These are phyloP conservation scores for Cyclura pinguis DNA, from an alignment of 2,797 vertebrate genomes.

Conservation along the genomic window DNA sequence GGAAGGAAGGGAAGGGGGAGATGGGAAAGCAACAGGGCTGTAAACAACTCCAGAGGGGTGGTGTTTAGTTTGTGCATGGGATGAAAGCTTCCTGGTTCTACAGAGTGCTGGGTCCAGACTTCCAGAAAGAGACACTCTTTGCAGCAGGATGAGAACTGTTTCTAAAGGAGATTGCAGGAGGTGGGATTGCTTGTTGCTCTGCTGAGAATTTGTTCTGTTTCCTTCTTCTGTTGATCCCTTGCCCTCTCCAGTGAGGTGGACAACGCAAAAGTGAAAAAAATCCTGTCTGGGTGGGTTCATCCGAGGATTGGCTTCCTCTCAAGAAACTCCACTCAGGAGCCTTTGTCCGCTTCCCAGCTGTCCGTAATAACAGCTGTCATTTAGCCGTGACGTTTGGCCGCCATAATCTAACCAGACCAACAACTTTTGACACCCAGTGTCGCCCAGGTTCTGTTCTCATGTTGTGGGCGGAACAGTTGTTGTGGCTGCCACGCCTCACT, in stretches of 20 bases:
- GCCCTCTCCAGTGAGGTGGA: background rate
- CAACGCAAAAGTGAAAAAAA: background rate
- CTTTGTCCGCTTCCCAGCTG: slow-evolving; percentile 52
- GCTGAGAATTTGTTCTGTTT: rapidly evolving
- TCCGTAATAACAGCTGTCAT: background rate
- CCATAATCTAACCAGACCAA: background rate
- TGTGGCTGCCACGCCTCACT: background rate
- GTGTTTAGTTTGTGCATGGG: background rate
- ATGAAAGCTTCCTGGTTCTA: rapidly evolving
- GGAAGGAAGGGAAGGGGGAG: slow-evolving; percentile 34
- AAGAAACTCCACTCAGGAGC: rapidly evolving
- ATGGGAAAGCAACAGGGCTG: slow-evolving; percentile 54
- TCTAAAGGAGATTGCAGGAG: background rate
- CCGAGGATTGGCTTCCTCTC: background rate
- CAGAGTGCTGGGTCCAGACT: rapidly evolving
- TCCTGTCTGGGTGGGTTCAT: background rate
- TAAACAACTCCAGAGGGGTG: slow-evolving; percentile 20
- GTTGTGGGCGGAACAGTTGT: background rate
- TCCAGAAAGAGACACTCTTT: rapidly evolving
- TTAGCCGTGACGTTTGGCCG: background rate
- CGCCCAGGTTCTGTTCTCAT: no score
- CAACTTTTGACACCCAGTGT: background rate
- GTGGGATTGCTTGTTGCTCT: background rate
- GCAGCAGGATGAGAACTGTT: background rate
- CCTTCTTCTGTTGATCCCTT: background rate